Percentiles rank a stretch among this genome's conserved stretches.
Evolutionary conservation across 2,888 invertebrate species (phyloP).

Genomic region (Mesorhabditis sp.): DNA sequence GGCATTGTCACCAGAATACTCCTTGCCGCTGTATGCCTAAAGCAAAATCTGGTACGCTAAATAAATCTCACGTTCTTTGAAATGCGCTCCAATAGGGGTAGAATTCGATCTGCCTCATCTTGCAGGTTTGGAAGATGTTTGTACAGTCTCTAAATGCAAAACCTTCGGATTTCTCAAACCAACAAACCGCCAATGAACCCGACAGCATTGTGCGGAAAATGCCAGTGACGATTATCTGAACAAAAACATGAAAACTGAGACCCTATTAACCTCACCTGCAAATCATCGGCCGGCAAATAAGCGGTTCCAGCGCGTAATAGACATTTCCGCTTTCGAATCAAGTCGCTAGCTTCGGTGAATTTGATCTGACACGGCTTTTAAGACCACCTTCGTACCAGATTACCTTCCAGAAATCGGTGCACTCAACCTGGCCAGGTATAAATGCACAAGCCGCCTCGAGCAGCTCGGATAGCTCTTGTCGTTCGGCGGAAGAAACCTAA

Average conservation of each 20-base stretch:
- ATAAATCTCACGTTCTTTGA: constrained; percentile 67
- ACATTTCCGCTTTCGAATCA: constrained; percentile 76
- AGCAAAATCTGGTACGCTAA: background rate
- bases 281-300: constrained; percentile 79
- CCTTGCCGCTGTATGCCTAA: constrained; percentile 76
- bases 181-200: constrained; percentile 67
- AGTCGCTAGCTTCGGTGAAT: constrained; percentile 80
- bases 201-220: constrained; percentile 73
- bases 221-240: constrained; percentile 73
- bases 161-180: constrained; percentile 5
- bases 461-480: constrained; percentile 9
- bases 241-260: constrained; percentile 35
- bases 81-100: constrained; percentile 71
- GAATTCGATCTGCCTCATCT: constrained; percentile 76
- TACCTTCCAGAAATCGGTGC: constrained; percentile 32
- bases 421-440: constrained; percentile 9
- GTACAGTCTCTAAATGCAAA: constrained; percentile 65
- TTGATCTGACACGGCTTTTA: constrained; percentile 58
- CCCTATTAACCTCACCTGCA: constrained; percentile 59
- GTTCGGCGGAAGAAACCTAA: constrained; percentile 14
- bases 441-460: constrained; percentile 15
- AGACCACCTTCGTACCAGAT: constrained; percentile 8
- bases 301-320: constrained; percentile 78
- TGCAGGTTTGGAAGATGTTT: constrained; percentile 74
- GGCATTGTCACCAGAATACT: constrained; percentile 65